Conservation (phyloP, 64 coral and sea anemone species). For the Stichodactyla helianthus region DNA sequence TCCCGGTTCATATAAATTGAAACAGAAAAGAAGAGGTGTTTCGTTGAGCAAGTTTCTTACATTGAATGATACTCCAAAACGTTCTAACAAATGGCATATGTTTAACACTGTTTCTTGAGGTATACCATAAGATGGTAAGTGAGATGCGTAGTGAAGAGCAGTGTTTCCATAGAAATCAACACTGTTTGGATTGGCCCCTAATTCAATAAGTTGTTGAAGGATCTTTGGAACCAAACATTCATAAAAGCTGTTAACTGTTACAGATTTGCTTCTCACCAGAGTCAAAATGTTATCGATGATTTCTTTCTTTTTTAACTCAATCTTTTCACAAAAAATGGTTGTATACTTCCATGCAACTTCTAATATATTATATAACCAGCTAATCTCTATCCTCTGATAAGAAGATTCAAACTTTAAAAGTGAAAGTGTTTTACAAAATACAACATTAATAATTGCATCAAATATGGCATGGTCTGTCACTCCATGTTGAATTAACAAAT, state of each 20-base stretch:
- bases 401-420: too few relatives aligned
- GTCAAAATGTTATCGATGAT: background rate
- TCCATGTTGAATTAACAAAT: background rate
- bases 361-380: background rate
- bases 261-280: background rate
- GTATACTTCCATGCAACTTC: background rate
- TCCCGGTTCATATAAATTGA: too few relatives aligned
- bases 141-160: background rate
- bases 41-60: background rate
- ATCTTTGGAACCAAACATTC: background rate
- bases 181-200: slow-evolving; percentile 2
- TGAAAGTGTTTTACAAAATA: background rate
- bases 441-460: background rate
- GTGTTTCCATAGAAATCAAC: background rate
- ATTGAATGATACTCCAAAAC: background rate
- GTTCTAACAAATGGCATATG: background rate
- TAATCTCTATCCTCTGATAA: background rate
- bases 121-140: background rate
- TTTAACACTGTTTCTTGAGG: background rate
- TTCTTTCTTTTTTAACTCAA: too few relatives aligned
- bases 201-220: background rate
- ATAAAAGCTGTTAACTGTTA: background rate
- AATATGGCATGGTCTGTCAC: background rate
- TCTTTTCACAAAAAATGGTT: background rate
- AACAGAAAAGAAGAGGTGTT: background rate